A percentile compares a stretch with the other conserved stretches of the same genome.
Evolutionary conservation across 2,888 invertebrate species (phyloP).

Genomic region (Tinea trinotella): DNA sequence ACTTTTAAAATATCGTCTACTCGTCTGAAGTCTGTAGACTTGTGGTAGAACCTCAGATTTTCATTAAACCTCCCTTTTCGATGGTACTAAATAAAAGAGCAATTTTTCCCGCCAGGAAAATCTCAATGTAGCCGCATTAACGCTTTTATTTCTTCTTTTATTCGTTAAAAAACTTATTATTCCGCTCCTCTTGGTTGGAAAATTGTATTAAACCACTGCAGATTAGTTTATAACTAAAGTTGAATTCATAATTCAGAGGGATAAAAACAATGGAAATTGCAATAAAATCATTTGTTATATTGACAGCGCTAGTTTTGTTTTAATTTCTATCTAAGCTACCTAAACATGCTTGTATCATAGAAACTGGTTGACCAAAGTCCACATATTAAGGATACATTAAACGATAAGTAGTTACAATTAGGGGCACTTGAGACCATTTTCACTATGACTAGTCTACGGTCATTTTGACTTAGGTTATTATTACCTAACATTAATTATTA

Average conservation of each 20-base stretch:
- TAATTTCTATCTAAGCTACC: too few relatives aligned
- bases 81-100: slow-evolving; percentile 59
- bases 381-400: too few relatives aligned
- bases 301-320: too few relatives aligned
- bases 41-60: slow-evolving; percentile 42
- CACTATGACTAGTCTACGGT: too few relatives aligned
- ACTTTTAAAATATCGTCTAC: slow-evolving; percentile 1
- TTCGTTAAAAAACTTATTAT: slow-evolving; percentile 62
- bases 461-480: too few relatives aligned
- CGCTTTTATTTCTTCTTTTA: slow-evolving; percentile 62
- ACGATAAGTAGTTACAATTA: too few relatives aligned
- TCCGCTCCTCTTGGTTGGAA: slow-evolving; percentile 54
- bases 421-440: too few relatives aligned
- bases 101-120: slow-evolving; percentile 61
- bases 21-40: background rate
- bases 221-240: slow-evolving; percentile 39
- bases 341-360: too few relatives aligned
- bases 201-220: slow-evolving; percentile 57
- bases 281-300: background rate
- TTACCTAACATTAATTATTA: too few relatives aligned
- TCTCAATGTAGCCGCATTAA: slow-evolving; percentile 67
- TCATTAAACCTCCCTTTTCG: slow-evolving; percentile 61
- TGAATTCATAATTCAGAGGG: slow-evolving; percentile 4
- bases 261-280: background rate
- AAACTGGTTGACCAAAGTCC: too few relatives aligned